Percentiles rank a stretch among this genome's conserved stretches.
phyloP scores from a whole-genome alignment of 2,113 vertebrate genomes.

The Lynx canadensis region DNA sequence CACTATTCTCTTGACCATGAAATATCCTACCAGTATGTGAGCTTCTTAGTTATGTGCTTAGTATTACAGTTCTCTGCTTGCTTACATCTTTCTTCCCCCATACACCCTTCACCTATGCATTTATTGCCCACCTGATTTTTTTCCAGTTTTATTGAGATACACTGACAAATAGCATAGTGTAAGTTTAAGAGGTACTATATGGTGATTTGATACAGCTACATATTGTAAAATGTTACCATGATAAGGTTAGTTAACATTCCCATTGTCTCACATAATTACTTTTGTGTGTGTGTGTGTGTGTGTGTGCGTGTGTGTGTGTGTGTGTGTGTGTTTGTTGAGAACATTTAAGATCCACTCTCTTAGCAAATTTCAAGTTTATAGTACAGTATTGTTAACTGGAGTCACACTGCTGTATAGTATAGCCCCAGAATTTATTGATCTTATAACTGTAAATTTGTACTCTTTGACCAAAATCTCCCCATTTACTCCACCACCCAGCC shows the following conservation, averaged over 20 bases:
- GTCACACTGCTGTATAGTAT: neutral
- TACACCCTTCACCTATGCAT: neutral
- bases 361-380: neutral
- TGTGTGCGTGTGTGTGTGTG: neutral
- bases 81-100: neutral
- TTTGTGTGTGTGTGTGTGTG: neutral
- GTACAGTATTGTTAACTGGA: neutral
- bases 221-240: neutral
- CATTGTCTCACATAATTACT: neutral
- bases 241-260: neutral
- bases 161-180: neutral
- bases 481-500: neutral
- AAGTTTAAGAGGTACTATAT: neutral
- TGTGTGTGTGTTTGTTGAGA: neutral
- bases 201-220: neutral
- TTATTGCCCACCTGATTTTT: neutral
- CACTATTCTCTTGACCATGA: neutral
- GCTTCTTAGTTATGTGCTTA: neutral
- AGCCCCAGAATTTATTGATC: neutral
- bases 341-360: neutral
- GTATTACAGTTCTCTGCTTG: neutral
- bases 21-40: neutral
- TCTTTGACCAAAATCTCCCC: neutral
- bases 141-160: neutral
- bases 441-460: neutral